Evolutionary conservation across 2,113 vertebrate species (phyloP).

Genomic region (Anhinga rufa): DNA sequence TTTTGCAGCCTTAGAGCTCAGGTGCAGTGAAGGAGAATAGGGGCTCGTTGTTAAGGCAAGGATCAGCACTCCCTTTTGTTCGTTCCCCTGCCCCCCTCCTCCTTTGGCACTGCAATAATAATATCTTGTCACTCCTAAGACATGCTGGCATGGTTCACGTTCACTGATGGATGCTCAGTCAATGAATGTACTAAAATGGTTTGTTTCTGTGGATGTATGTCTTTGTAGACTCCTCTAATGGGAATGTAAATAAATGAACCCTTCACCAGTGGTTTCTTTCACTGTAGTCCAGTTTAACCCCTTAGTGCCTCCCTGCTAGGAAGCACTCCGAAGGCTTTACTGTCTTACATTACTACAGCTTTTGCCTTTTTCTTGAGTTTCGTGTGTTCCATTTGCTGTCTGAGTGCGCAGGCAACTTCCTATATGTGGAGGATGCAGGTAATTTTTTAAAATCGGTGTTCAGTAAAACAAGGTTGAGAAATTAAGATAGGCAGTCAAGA

Average conservation of each 20-base stretch:
- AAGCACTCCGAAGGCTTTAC: background rate
- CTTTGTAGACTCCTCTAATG: slow-evolving; percentile 45
- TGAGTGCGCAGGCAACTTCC: background rate
- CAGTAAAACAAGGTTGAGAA: background rate
- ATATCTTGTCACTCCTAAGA: slow-evolving; percentile 75
- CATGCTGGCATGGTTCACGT: slow-evolving; percentile 53
- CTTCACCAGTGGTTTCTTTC: slow-evolving; percentile 30
- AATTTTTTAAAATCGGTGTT: background rate
- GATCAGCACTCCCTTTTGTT: slow-evolving; percentile 68
- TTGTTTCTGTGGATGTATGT: slow-evolving; percentile 61
- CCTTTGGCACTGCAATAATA: slow-evolving; percentile 67
- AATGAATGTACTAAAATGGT: slow-evolving; percentile 38
- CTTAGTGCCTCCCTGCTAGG: background rate
- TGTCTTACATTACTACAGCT: background rate
- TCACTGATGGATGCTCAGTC: slow-evolving; percentile 65
- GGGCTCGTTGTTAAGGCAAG: slow-evolving; percentile 68
- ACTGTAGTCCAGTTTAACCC: slow-evolving; percentile 42
- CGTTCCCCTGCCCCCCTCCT: background rate
- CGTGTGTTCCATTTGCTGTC: background rate
- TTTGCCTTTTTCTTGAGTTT: background rate
- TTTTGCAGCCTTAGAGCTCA: slow-evolving; percentile 63
- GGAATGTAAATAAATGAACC: slow-evolving; percentile 57
- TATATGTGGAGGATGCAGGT: background rate
- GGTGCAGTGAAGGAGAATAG: slow-evolving; percentile 73
- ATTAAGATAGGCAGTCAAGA: background rate